Percentiles rank a stretch among this genome's conserved stretches.
phyloP scores from a whole-genome alignment of 2,797 vertebrate genomes.

The Phataginus tetradactyla region DNA sequence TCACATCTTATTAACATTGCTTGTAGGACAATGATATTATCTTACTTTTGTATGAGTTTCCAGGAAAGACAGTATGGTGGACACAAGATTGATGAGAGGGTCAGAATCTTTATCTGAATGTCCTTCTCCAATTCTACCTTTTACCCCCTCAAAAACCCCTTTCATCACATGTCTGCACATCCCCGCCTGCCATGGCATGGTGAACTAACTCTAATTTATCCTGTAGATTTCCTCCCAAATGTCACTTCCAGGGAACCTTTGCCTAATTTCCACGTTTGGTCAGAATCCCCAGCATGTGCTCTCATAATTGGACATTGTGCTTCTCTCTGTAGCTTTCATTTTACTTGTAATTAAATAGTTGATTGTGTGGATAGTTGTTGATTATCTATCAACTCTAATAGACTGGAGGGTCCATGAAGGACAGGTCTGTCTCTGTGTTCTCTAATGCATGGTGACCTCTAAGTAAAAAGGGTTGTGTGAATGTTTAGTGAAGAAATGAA shows the following conservation, averaged over 20 bases:
- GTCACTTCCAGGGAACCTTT: not conserved
- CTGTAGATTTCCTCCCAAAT: not conserved
- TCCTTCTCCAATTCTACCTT: not conserved
- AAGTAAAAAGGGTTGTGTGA: not conserved
- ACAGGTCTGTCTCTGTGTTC: not conserved
- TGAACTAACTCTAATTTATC: not conserved
- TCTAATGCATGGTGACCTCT: not conserved
- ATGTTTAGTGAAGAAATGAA: not conserved
- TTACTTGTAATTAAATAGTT: not conserved
- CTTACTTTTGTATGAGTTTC: constrained; percentile 18
- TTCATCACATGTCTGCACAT: not conserved
- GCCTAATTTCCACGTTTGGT: not conserved
- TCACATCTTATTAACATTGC: constrained; percentile 7
- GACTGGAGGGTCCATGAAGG: not conserved
- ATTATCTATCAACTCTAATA: not conserved
- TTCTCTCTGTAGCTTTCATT: not conserved
- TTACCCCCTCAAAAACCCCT: not conserved
- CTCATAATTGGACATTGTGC: not conserved
- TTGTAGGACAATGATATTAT: not conserved
- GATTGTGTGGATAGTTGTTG: not conserved
- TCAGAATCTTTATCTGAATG: constrained; percentile 17
- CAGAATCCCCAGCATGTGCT: not conserved
- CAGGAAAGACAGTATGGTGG: not conserved
- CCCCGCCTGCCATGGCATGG: not conserved
- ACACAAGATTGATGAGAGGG: not conserved